Percentiles rank a stretch among this genome's conserved stretches.
These are phyloP conservation scores for Ypsolopha scabrella DNA, from an alignment of 2,888 invertebrate species.

Conservation along the genomic window DNA sequence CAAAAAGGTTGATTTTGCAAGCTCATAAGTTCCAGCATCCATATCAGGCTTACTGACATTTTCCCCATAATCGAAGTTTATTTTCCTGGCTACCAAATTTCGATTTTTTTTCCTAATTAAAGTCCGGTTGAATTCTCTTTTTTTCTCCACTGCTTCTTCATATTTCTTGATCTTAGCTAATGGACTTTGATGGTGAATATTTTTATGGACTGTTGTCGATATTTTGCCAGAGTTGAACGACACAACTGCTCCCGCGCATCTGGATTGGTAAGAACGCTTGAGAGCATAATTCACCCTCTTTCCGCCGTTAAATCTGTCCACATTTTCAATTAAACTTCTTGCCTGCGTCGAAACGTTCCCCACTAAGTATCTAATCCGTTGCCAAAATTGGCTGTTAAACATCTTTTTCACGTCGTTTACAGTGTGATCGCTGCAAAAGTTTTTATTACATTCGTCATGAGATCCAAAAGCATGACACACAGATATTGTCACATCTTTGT, in stretches of 20 bases:
- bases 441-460: too few species aligned
- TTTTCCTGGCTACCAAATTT: neutral
- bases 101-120: slow-evolving; percentile 7
- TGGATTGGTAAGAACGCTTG: slow-evolving; percentile 7
- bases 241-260: slow-evolving; percentile 9
- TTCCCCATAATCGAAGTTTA: slow-evolving; percentile 15
- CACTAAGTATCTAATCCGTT: too few species aligned
- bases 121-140: slow-evolving; percentile 12
- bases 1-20: slow-evolving; percentile 11
- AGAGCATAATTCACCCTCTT: slow-evolving; percentile 12
- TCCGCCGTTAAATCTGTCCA: too few species aligned
- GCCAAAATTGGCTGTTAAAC: too few species aligned
- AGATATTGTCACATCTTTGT: too few species aligned
- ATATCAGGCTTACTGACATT: too few species aligned
- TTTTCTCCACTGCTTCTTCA: slow-evolving; percentile 5
- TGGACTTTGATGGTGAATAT: neutral
- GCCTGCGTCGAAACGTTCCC: too few species aligned
- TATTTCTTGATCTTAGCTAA: neutral
- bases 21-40: slow-evolving; percentile 10
- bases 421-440: too few species aligned
- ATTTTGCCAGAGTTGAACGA: slow-evolving; percentile 9
- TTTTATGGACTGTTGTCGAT: slow-evolving; percentile 2
- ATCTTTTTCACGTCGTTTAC: too few species aligned
- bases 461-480: too few species aligned
- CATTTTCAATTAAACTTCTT: too few species aligned